phyloP scores from a whole-genome alignment of 2,113 vertebrate genomes.

The Gasterosteus nipponicus region DNA sequence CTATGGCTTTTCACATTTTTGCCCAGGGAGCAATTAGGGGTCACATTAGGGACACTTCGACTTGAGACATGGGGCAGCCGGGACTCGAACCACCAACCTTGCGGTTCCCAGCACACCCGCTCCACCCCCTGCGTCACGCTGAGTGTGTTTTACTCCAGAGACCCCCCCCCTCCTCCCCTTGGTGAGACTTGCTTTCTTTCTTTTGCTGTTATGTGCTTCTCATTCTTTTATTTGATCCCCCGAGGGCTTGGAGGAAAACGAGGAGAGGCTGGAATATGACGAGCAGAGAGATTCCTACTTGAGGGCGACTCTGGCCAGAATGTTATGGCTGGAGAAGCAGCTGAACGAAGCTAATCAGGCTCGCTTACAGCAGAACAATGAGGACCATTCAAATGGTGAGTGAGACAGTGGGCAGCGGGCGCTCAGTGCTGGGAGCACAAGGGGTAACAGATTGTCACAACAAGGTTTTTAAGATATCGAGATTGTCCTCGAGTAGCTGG shows the following conservation, averaged over 20 bases:
- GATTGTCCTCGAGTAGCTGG: constrained; percentile 22
- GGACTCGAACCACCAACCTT: no score
- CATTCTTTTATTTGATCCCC: constrained; percentile 46
- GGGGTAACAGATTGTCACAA: constrained; percentile 64
- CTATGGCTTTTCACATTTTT: no score
- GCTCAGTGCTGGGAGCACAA: constrained; percentile 45
- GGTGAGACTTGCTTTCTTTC: constrained; percentile 31
- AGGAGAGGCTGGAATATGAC: constrained; percentile 91
- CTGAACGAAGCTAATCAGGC: constrained; percentile 65
- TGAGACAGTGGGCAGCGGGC: constrained; percentile 47
- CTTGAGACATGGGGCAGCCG: no score
- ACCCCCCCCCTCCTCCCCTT: constrained; percentile 1
- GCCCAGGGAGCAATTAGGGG: no score
- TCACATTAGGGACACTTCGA: no score
- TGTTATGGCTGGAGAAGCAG: constrained; percentile 86
- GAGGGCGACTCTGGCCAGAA: constrained; percentile 82
- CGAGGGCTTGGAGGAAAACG: constrained; percentile 91
- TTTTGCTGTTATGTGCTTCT: constrained; percentile 42
- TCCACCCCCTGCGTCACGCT: not conserved
- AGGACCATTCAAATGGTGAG: constrained; percentile 84
- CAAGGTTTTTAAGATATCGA: constrained; percentile 51
- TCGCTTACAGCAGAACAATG: constrained; percentile 76
- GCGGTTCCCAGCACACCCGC: no score
- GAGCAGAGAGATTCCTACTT: constrained; percentile 89
- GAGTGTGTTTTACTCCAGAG: constrained; percentile 29